Conservation (phyloP, 1,140 invertebrate genomes). For the Drosophila sturtevanti region DNA sequence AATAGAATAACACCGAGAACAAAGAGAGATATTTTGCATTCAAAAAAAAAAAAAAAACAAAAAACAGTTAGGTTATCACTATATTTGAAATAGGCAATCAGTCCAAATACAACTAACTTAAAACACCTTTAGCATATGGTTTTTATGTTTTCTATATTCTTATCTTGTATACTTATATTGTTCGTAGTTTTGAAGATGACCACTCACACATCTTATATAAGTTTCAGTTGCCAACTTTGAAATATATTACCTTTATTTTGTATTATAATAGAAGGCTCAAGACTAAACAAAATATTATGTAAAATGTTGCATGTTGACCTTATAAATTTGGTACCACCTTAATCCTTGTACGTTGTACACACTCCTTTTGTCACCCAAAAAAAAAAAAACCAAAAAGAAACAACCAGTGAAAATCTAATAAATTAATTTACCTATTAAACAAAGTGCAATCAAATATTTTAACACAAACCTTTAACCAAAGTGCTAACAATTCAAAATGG, state of each 20-base stretch:
- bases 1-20: not conserved
- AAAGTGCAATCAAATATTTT: slow-evolving; percentile 17
- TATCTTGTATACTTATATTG: not conserved
- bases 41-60: not conserved
- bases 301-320: slow-evolving; percentile 14
- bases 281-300: not conserved
- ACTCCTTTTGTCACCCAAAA: no score
- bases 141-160: slow-evolving; percentile 4
- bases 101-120: slow-evolving; percentile 1
- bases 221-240: slow-evolving; percentile 15
- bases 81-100: not conserved
- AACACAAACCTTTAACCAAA: slow-evolving; percentile 23
- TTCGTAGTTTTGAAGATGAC: slow-evolving; percentile 9
- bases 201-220: slow-evolving; percentile 2
- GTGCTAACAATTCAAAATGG: slow-evolving; percentile 79
- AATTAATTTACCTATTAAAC: slow-evolving; percentile 8
- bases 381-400: no score
- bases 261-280: slow-evolving; percentile 11
- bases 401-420: not conserved
- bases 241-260: slow-evolving; percentile 1
- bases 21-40: slow-evolving; percentile 6
- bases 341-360: not conserved
- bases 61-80: not conserved
- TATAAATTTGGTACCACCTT: slow-evolving; percentile 2
- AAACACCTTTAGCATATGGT: slow-evolving; percentile 5